Base-by-base conservation (phyloP, 2,113 vertebrate genomes). In the Andinoacara biseriatus region DNA sequence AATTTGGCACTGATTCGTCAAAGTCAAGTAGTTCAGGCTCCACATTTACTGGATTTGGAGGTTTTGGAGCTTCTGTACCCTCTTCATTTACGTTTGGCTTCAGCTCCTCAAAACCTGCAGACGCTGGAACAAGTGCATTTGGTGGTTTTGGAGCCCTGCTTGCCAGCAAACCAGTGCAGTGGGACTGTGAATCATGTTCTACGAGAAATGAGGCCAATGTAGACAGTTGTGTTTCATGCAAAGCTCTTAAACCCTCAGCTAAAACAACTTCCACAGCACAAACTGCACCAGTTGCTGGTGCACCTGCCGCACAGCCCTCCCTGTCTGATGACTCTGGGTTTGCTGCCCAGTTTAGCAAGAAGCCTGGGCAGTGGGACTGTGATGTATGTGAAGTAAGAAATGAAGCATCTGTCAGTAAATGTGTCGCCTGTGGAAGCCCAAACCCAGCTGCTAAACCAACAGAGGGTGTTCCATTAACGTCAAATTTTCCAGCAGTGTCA, bases 291-390 rank as follows among this genome's bases (percentile, higher is more conserved):
- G 29, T 79, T 49, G 15, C 65, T 57, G 69, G 33, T 20, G 26
- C n/a, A 74, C 74, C 82, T 78, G 38, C n/a, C 38, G 3, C 2
- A 2, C 76, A 90, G 26, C 49, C 86, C 1, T 46, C 86, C 24
- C 4, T 58, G 61, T 24, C 67, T 31, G 4, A 14, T 15, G 85
- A 33, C 11, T 38, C 77, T 86, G 90, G 80, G n/a, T 96, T 97
- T 90, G 92, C 65, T 60, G 93, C 95, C 86, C 95, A 95, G 95
- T 76, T 93, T 85, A 67, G 86, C 29, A 94, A 95, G 14, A 97
- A 97, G 93, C 93, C 94, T 7, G 96, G 94, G 0, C 93, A 87
- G 40, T 97, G 97, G 97, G 84, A 95, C 33, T 97, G 97, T 93
- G 90, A 85, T 69, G 87, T 86, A 0, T 97, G 97, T 58, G 93